Conservation (phyloP, 2,113 vertebrate species). For the Salvelinus alpinus region DNA sequence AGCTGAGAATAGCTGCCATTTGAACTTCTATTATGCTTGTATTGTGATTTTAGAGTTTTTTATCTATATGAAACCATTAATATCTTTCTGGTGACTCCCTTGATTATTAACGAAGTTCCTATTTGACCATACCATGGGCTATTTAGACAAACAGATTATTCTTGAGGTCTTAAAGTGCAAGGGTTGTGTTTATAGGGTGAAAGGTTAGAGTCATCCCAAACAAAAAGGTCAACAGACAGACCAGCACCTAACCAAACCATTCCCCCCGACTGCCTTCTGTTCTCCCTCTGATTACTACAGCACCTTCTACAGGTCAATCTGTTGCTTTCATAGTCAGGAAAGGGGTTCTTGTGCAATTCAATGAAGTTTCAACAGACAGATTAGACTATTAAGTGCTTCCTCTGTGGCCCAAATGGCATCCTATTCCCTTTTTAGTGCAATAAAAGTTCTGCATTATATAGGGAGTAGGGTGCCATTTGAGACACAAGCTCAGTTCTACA, state of each 20-base stretch:
- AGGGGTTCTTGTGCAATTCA: neutral
- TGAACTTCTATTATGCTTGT: neutral
- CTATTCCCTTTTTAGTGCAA: too few species aligned
- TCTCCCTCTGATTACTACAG: neutral
- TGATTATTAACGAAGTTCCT: neutral
- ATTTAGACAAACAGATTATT: neutral
- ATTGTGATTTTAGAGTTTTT: neutral
- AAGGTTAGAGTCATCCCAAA: neutral
- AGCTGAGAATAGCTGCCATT: neutral
- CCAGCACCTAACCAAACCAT: neutral
- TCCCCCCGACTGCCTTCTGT: neutral
- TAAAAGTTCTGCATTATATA: neutral
- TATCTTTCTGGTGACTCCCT: neutral
- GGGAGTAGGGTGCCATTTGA: too few species aligned
- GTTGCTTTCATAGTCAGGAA: neutral
- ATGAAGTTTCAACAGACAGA: neutral
- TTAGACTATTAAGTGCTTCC: neutral
- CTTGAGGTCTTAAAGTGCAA: neutral
- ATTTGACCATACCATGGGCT: neutral
- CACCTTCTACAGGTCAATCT: neutral
- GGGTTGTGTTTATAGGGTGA: neutral
- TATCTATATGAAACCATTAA: neutral
- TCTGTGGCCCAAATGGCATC: constrained; percentile 8
- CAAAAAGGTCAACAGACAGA: neutral
- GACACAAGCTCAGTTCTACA: constrained; percentile 33